Base-by-base conservation (phyloP, 2,888 invertebrate species). In the Camponotus fellah region DNA sequence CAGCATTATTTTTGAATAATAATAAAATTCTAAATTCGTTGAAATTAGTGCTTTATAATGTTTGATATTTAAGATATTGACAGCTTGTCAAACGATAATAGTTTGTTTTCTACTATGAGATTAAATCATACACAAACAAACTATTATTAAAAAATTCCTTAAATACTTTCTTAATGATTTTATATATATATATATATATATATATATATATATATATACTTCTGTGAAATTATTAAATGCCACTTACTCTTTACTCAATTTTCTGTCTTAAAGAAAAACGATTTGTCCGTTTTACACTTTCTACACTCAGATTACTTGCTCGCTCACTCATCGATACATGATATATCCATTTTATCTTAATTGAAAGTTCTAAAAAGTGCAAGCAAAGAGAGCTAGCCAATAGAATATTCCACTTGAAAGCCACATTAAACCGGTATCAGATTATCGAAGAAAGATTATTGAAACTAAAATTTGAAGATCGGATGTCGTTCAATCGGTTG, bases 181-280 rank as follows among this genome's bases (percentile, higher is more conserved):
- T 26, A 26, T 26, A 26, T 26, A 26, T 26, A 26, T 26, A 26
- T 26, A 26, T 26, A 26, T 26, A 26, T 26, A 26, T 26, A 26
- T 26, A 26, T 26, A 26, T 26, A 26, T 26, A 26, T 26, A 26
- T 26, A 26, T 26, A 26, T 26, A 26, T 26, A 26, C 80, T 58
- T 64, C 65, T 77, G 65, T 60, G 82, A 79, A 66, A 82, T 81
- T 62, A 49, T 65, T 75, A 71, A 84, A 68, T 81, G 32, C 21
- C 56, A 82, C 75, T 88, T 17, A 62, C 65, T 65, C 21, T 10
- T 64, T 14, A 3, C 37, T 65, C 21, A 1, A 14, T 65, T 65
- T 76, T 6, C 17, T 14, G 21, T 26, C 17, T 56, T 53, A 53
- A 8, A 8, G 17, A 53, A 53, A 8, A 17, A n/a, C 17, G 49